phyloP scores from a whole-genome alignment of 64 coral and sea anemone genomes.

The Platygyra sinensis region DNA sequence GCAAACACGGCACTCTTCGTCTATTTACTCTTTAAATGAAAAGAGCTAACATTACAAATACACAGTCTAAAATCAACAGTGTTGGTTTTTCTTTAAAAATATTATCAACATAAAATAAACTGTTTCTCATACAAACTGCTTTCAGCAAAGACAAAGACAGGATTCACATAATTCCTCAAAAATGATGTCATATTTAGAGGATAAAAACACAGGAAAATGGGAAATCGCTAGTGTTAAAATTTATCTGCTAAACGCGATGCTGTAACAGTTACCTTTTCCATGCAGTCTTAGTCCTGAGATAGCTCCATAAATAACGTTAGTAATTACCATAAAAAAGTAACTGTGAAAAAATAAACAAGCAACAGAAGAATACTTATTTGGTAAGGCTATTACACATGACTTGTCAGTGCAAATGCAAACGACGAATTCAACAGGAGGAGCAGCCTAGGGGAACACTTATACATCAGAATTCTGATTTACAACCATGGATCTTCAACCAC shows the following conservation, averaged over 20 bases:
- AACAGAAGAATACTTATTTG: no score
- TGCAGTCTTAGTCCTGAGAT: neutral
- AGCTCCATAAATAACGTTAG: no score
- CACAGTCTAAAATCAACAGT: neutral
- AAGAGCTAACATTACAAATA: neutral
- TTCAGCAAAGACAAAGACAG: neutral
- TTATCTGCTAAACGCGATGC: neutral
- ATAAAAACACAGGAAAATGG: neutral
- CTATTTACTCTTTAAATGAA: neutral
- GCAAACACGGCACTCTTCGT: neutral
- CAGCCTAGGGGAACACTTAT: no score
- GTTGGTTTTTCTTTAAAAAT: neutral
- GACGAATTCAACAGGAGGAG: no score
- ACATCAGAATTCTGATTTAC: no score
- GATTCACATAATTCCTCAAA: conserved; percentile 8
- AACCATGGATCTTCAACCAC: no score
- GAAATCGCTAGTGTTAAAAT: neutral
- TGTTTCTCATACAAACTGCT: neutral
- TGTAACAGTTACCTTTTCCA: neutral
- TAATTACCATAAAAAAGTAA: no score
- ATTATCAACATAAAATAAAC: no score
- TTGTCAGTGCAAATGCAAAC: no score
- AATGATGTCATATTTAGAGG: conserved; percentile 13
- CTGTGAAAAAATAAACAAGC: no score
- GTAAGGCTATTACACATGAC: no score